Conservation (phyloP, 2,113 vertebrate genomes). For the Takifugu bimaculatus region DNA sequence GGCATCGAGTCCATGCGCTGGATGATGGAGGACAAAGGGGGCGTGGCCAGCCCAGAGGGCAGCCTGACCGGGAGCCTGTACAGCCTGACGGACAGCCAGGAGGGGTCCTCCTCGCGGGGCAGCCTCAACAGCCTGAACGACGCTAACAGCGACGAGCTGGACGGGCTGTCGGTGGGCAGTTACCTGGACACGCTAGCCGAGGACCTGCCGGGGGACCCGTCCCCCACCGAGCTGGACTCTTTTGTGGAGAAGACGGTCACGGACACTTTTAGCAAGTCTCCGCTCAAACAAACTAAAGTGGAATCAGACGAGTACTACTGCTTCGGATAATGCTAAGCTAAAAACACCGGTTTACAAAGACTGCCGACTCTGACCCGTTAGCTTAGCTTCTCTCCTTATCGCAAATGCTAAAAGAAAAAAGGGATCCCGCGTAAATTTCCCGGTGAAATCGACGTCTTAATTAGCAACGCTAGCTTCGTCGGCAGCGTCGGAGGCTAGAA, state of each 20-base stretch:
- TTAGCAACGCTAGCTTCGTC: too few relatives aligned
- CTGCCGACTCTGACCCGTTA: constrained; percentile 19
- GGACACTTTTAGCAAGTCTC: constrained; percentile 69
- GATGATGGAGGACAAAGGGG: constrained; percentile 90
- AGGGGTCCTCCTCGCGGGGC: constrained; percentile 77
- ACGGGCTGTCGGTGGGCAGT: constrained; percentile 90
- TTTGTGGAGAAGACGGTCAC: constrained; percentile 79
- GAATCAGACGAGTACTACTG: constrained; percentile 94
- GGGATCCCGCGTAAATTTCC: too few relatives aligned
- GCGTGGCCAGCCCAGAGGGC: constrained; percentile 83
- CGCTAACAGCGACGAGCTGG: constrained; percentile 81
- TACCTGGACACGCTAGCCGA: constrained; percentile 94
- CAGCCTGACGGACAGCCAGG: constrained; percentile 90
- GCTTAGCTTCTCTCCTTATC: neutral
- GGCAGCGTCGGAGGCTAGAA: constrained; percentile 1
- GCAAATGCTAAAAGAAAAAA: too few relatives aligned
- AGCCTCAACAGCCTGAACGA: constrained; percentile 87
- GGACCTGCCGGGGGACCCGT: constrained; percentile 81
- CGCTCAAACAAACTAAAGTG: constrained; percentile 71
- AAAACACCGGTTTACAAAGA: neutral
- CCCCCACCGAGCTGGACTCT: constrained; percentile 81
- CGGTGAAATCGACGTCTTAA: too few relatives aligned
- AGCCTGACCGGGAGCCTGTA: constrained; percentile 89
- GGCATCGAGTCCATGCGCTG: constrained; percentile 95
- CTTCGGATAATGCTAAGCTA: constrained; percentile 76